A percentile compares a stretch with the other conserved stretches of the same genome.
Conservation (phyloP, 2,797 vertebrate genomes). For the Pygocentrus nattereri region DNA sequence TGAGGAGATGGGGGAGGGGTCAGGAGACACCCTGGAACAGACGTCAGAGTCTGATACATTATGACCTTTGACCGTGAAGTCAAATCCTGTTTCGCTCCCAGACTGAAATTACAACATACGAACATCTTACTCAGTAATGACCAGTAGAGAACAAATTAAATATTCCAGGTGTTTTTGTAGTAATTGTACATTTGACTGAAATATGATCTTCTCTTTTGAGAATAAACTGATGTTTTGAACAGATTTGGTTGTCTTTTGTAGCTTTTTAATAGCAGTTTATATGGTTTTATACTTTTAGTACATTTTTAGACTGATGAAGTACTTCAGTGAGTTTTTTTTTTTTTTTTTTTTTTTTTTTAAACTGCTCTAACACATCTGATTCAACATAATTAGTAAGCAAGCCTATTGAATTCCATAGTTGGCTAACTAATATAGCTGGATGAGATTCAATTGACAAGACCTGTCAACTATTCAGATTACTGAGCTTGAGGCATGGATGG, state of each 20-base stretch:
- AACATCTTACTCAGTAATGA: not conserved
- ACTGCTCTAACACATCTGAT: not conserved
- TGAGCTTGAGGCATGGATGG: no score
- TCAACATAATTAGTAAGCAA: no score
- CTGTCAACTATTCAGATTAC: no score
- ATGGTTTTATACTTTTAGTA: not conserved
- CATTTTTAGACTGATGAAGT: not conserved
- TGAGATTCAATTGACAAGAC: no score
- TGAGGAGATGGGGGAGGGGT: conserved; percentile 70
- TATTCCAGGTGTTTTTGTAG: not conserved
- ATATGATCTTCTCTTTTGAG: not conserved
- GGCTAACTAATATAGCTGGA: no score
- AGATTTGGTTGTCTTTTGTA: not conserved
- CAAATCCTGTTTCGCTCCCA: not conserved
- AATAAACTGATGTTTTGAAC: conserved; percentile 24
- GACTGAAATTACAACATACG: not conserved
- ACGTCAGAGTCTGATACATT: conserved; percentile 54
- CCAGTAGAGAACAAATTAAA: not conserved
- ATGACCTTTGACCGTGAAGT: conserved; percentile 42
- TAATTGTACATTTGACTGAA: not conserved
- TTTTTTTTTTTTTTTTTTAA: no score
- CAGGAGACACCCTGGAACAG: conserved; percentile 53
- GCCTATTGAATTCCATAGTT: no score
- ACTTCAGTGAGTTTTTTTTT: no score
- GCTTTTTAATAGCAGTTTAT: not conserved